These are phyloP conservation scores for Patiria pectinifera DNA, from an alignment of 53 echinoderm and acorn worm species.

Conservation along the genomic window DNA sequence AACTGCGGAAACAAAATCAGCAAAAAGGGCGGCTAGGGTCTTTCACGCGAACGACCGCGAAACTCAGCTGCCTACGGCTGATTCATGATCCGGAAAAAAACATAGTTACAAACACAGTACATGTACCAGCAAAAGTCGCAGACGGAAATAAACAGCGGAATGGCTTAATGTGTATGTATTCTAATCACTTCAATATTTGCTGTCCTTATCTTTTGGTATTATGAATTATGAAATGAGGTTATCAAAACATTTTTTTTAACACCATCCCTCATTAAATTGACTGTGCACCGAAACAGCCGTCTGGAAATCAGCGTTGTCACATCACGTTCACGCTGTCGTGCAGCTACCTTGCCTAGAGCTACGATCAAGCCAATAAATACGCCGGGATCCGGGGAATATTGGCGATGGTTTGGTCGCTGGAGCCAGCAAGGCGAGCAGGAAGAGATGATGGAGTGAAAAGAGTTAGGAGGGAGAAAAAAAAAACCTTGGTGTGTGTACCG, in stretches of 20 bases:
- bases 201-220: not conserved
- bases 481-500: not conserved
- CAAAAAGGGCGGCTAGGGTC: slow-evolving; percentile 16
- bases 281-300: slow-evolving; percentile 11
- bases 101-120: not conserved
- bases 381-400: slow-evolving; percentile 49
- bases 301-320: slow-evolving; percentile 19
- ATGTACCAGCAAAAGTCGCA: not conserved
- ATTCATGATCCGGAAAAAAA: not conserved
- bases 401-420: slow-evolving; percentile 48
- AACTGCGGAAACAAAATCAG: slow-evolving; percentile 42
- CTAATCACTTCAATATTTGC: not conserved
- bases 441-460: not conserved
- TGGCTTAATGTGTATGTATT: not conserved
- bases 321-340: slow-evolving; percentile 60
- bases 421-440: slow-evolving; percentile 56
- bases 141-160: not conserved
- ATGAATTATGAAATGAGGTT: not conserved
- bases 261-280: not conserved
- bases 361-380: slow-evolving; percentile 62
- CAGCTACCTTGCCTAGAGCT: slow-evolving; percentile 48
- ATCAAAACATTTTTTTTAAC: not conserved
- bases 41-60: slow-evolving; percentile 48
- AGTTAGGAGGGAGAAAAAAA: not conserved
- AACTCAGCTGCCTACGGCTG: slow-evolving; percentile 23